Percentiles rank a stretch among this genome's conserved stretches.
phyloP scores from a whole-genome alignment of 2,113 vertebrate species.

The Puffinus mauretanicus region DNA sequence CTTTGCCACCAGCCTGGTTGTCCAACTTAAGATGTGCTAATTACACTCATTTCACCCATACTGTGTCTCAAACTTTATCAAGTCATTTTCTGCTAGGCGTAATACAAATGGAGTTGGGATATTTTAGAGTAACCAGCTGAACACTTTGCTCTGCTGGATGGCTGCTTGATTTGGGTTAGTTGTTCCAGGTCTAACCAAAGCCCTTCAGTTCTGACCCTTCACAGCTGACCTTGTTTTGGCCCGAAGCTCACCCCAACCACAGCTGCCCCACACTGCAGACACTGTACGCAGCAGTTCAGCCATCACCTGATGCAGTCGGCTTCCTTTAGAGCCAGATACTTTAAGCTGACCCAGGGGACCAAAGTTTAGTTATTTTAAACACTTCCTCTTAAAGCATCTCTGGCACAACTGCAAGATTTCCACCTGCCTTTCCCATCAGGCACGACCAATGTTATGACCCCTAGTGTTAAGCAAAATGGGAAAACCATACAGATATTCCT shows the following conservation, averaged over 20 bases:
- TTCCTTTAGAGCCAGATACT: neutral
- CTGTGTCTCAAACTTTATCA: neutral
- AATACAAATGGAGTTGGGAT: neutral
- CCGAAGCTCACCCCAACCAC: neutral
- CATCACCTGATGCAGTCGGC: neutral
- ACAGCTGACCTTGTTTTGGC: neutral
- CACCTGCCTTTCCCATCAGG: constrained; percentile 48
- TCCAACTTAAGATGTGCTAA: neutral
- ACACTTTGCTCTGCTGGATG: neutral
- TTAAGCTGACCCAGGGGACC: neutral
- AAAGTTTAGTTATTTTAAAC: constrained; percentile 45
- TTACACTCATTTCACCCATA: neutral
- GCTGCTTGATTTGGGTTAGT: neutral
- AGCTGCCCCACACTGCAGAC: neutral
- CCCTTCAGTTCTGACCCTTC: neutral
- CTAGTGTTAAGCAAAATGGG: neutral
- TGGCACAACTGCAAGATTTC: neutral
- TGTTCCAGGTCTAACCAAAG: neutral
- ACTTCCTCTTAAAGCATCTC: constrained; percentile 23
- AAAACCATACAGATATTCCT: neutral
- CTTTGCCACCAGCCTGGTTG: neutral
- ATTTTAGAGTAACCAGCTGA: neutral
- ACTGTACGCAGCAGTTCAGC: neutral
- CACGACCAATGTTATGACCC: neutral
- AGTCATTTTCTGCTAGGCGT: neutral